Percentiles rank a stretch among this genome's conserved stretches.
These are phyloP conservation scores for Lithophane socia DNA, from an alignment of 2,888 invertebrate species.

Conservation along the genomic window DNA sequence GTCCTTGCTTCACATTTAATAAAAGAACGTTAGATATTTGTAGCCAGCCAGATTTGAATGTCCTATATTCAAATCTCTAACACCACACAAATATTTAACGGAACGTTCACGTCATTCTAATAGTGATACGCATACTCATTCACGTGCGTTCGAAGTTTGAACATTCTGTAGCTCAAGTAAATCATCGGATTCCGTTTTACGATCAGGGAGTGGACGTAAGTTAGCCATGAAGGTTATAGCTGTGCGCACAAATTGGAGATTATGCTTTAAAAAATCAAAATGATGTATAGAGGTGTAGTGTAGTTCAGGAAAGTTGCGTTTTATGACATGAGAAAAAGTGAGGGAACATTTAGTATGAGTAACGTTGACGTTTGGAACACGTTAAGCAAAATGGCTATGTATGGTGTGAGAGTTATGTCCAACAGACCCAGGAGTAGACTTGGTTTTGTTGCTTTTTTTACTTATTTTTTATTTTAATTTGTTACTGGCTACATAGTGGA, in stretches of 20 bases:
- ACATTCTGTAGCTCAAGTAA: conserved; percentile 59
- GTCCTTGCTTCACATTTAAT: background rate
- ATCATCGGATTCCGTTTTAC: conserved; percentile 72
- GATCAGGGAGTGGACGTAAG: conserved; percentile 66
- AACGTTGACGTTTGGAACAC: conserved; percentile 40
- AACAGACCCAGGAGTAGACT: no score
- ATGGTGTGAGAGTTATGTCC: background rate
- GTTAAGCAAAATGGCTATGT: conserved; percentile 18
- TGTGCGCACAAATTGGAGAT: conserved; percentile 56
- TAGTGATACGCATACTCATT: conserved; percentile 17
- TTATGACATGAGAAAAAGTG: conserved; percentile 61
- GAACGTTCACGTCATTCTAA: conserved; percentile 7
- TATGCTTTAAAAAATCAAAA: conserved; percentile 55
- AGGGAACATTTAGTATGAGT: conserved; percentile 43
- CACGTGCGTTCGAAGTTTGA: background rate
- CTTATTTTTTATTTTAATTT: background rate
- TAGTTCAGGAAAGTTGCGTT: conserved; percentile 60
- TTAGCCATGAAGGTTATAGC: conserved; percentile 57
- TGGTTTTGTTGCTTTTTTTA: background rate
- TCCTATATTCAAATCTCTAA: background rate
- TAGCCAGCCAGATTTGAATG: no score
- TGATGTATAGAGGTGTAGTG: conserved; percentile 60
- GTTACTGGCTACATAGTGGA: background rate
- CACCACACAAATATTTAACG: conserved; percentile 16
- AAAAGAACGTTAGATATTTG: no score